Evolutionary conservation across 1,140 invertebrate species (phyloP), one percentile per base, ranked within the genome.

Genomic region (Centruroides sculpturatus): DNA sequence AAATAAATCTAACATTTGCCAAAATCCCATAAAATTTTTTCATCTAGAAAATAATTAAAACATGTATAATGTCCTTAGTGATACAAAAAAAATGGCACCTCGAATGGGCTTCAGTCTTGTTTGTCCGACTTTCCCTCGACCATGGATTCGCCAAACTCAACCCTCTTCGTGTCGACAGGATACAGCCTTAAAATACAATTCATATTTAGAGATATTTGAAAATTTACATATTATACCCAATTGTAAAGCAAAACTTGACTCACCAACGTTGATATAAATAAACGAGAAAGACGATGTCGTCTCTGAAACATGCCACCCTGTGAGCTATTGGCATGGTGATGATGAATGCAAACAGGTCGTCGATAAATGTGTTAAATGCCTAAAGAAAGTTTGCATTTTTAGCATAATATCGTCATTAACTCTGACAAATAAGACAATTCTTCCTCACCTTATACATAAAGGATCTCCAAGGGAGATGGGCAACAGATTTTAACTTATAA

Each of bases 361-460:
- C 96, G 66, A 99, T 98, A 74, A 99, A 98, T 0, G 96, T 99
- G 73, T 98, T 99, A 71, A 98, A 98, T 13, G 95, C 95, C 81
- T 84, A 71, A 63, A 64, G 66, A 61, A 61, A 61, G 60, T 23
- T 53, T 53, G 8, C 49, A 51, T 34, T n/a, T 51, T n/a, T 51
- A n/a, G 34, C 49, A 51, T 51, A 51, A 34, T n/a, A 51, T 34
- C 34, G 2, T 23, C 23, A 23, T 23, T 23, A 23, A 23, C 23
- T 23, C 23, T 23, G 23, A 23, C 2, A 23, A 23, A 23, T 51
- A 12, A 51, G 12, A 51, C 12, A 51, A n/a, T 51, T n/a, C 49
- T 34, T 51, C 12, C 49, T 66, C 71, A 82, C 82, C 78, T 98
- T 97, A 74, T 98, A 99, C 84, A 96, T 98, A 70, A 99, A 97